A percentile compares a stretch with the other conserved stretches of the same genome.
phyloP scores from a whole-genome alignment of 1,140 invertebrate species.

The Zeugodacus cucurbitae region DNA sequence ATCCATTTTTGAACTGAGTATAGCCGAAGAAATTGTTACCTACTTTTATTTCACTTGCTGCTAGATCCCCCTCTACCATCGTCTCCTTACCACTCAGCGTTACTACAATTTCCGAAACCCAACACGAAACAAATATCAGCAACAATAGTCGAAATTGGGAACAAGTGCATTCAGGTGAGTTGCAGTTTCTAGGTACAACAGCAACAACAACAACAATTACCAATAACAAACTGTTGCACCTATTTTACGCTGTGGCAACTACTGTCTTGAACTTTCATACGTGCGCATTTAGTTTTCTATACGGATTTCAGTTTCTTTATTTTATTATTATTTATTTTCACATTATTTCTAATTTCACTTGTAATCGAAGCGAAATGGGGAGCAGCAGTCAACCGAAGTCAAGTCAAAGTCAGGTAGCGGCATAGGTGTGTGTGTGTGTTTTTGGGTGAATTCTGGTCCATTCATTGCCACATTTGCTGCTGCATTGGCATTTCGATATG shows the following conservation, averaged over 20 bases:
- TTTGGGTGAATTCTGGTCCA: neutral
- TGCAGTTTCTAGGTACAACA: neutral
- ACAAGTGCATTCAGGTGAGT: slow-evolving; percentile 22
- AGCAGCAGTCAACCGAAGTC: neutral
- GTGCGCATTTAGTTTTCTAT: neutral
- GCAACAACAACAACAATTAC: neutral
- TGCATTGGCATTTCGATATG: neutral
- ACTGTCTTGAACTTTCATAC: slow-evolving; percentile 28
- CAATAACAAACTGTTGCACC: neutral
- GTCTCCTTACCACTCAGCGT: too few species aligned
- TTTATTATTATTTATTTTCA: neutral
- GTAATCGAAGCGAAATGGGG: neutral
- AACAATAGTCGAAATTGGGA: slow-evolving; percentile 3
- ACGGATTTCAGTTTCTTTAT: neutral
- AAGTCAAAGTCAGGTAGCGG: neutral
- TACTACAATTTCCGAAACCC: too few species aligned
- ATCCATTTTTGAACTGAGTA: neutral
- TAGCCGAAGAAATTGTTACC: slow-evolving; percentile 15
- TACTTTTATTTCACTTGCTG: slow-evolving; percentile 34
- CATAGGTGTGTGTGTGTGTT: neutral
- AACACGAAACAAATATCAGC: slow-evolving; percentile 1
- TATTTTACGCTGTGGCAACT: neutral
- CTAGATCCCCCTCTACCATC: neutral
- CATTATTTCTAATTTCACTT: neutral
- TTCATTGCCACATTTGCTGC: neutral